Evolutionary conservation across 2,797 vertebrate genomes (phyloP), one percentile per base, ranked within the genome.

Genomic region (Monodelphis domestica): DNA sequence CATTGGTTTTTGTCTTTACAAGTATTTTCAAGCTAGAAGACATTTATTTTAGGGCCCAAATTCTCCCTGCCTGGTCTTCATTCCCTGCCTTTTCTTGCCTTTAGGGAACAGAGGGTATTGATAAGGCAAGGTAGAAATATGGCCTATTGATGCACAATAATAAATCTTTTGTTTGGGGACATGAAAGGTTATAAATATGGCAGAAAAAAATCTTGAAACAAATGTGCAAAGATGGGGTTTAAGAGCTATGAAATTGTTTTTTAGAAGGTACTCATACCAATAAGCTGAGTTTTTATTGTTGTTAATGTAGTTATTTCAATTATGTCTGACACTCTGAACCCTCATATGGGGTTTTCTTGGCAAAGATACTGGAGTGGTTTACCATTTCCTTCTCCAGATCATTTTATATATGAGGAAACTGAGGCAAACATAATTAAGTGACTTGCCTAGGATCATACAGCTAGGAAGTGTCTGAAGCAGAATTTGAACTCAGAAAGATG

Each of bases 121-220:
- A 89, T n/a, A 52, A 90, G 10, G 45, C 28, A 94, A 50, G 17
- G 15, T 84, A 24, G 50, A 2, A 57, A 52, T 38, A 10, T 52
- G 33, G 11, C 7, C 17, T 59, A 5, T 51, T 6, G 90, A 53
- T 57, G 6, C 56, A 1, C 17, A 87, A 54, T 29, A 93, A 50
- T 92, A 90, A 95, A 88, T 26, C 38, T 87, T 92, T 95, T 87
- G 5, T 63, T 54, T 63, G 55, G 70, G 24, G 21, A 17, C 70
- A 84, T 3, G 59, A 63, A 93, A 63, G 2, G 24, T 92, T 24
- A 38, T 91, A 53, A 92, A n/a, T 56, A 30, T 38, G 30, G 63
- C 50, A 87, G 53, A 17, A 53, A 59, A 90, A 63, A 11, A 21
- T 57, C 1, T 21, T 52, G 14, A 94, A 93, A 5, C 45, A 91